Evolutionary conservation across 2,113 vertebrate genomes (phyloP).

Genomic region (Catharus fuscescens): DNA sequence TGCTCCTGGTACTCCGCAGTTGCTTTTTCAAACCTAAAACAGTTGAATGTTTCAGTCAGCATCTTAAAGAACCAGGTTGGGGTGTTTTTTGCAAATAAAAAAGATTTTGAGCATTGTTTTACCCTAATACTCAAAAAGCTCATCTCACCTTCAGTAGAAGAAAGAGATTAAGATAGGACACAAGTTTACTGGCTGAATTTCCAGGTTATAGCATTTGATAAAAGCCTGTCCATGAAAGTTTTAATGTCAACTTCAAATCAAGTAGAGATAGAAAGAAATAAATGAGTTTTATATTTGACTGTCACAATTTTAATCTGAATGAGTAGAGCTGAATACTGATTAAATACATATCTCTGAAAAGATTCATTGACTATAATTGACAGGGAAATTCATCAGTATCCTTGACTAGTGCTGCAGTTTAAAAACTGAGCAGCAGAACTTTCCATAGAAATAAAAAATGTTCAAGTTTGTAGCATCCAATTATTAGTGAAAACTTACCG

Average conservation of each 20-base stretch:
- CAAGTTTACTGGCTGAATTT: not conserved
- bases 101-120: not conserved
- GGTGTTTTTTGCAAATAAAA: not conserved
- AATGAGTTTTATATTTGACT: not conserved
- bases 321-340: not conserved
- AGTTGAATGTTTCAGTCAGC: not conserved
- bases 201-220: not conserved
- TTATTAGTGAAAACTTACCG: constrained; percentile 77
- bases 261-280: not conserved
- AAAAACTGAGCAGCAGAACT: not conserved
- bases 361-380: not conserved
- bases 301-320: not conserved
- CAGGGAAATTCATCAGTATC: not conserved
- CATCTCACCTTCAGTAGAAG: not conserved
- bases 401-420: not conserved
- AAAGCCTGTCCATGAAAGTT: not conserved
- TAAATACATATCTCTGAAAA: not conserved
- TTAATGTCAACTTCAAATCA: not conserved
- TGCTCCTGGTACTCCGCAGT: constrained; percentile 95
- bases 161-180: not conserved
- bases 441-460: fast-evolving
- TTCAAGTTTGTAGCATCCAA: not conserved
- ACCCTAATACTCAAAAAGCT: not conserved
- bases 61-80: not conserved
- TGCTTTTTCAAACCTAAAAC: constrained; percentile 93